Evolutionary conservation across 2,113 vertebrate species (phyloP), one percentile per base, ranked within the genome.

Genomic region (Callipepla squamata): DNA sequence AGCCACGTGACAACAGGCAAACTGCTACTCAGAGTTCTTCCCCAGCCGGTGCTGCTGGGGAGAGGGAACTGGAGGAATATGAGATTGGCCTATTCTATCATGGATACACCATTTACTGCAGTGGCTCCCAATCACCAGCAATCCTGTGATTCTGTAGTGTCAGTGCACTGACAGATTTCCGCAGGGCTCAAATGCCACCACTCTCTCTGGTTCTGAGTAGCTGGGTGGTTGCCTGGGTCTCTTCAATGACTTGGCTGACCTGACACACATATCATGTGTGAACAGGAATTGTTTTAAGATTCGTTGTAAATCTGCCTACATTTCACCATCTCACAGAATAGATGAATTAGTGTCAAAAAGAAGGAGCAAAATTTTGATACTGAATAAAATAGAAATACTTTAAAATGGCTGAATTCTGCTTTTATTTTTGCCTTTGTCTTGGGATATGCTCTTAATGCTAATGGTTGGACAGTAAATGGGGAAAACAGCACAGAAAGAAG

Each of bases 301-400:
- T 40, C 48, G 51, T 48, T 14, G 40, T 8, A 5, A 34, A 13
- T 19, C 36, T 59, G 32, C 75, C 34, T 30, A 7, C 6, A 3
- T 3, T 3, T 8, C 18, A 45, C 30, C 50, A 30, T 26, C 42
- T n/a, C n/a, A 21, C 34, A 30, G 26, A 79, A 32, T 19, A n/a
- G 42, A 18, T 1, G 16, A 69, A 4, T 22, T 15, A n/a, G 58
- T 9, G 11, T 57, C 80, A 45, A 59, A 48, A 80, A 25, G 50
- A 73, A 61, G 65, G 44, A 73, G 40, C 15, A 1, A 0, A 0
- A 4, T 12, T 61, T 55, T 82, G 75, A 26, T 59, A 15, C 50
- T 55, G 34, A 96, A 95, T 96, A 95, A 95, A 95, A 65, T 5
- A 53, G 44, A 51, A 4, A 4, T 20, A 34, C 80, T 55, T 21